A percentile compares a stretch with the other conserved stretches of the same genome.
Evolutionary conservation across 2,888 invertebrate species (phyloP).

Genomic region (Lathronympha strigana): DNA sequence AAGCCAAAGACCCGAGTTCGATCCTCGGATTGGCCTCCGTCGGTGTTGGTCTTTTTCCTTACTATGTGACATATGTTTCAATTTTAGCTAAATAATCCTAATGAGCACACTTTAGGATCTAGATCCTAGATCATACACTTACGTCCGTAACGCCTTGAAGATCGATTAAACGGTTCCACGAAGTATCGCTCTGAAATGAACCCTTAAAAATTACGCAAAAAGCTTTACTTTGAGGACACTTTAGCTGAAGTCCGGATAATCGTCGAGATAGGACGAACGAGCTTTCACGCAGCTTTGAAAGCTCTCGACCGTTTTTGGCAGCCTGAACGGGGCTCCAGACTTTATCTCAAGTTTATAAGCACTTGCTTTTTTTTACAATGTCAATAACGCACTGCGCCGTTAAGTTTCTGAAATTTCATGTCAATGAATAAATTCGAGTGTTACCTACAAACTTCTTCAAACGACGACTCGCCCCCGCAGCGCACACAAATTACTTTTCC

Average conservation of each 20-base stretch:
- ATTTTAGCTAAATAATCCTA: neutral
- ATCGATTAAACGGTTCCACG: neutral
- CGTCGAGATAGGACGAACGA: conserved; percentile 25
- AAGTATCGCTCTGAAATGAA: conserved; percentile 8
- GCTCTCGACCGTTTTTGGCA: conserved; percentile 31
- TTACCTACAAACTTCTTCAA: no score
- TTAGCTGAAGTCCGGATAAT: conserved; percentile 26
- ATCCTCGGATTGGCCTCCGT: no score
- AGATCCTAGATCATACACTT: neutral
- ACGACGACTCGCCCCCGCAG: no score
- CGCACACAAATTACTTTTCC: no score
- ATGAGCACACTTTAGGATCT: no score
- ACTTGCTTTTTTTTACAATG: neutral
- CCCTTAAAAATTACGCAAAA: conserved; percentile 6
- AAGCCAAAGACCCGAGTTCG: no score
- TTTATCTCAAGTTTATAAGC: conserved; percentile 6
- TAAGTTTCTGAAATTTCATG: no score
- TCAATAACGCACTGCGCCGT: no score
- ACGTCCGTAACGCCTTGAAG: neutral
- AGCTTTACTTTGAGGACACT: conserved; percentile 25
- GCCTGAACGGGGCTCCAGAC: conserved; percentile 7
- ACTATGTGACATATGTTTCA: no score
- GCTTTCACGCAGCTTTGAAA: conserved; percentile 28
- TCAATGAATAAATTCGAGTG: no score
- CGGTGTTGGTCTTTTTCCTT: no score